Evolutionary conservation across 1,140 invertebrate species (phyloP).

Genomic region (Apis florea): DNA sequence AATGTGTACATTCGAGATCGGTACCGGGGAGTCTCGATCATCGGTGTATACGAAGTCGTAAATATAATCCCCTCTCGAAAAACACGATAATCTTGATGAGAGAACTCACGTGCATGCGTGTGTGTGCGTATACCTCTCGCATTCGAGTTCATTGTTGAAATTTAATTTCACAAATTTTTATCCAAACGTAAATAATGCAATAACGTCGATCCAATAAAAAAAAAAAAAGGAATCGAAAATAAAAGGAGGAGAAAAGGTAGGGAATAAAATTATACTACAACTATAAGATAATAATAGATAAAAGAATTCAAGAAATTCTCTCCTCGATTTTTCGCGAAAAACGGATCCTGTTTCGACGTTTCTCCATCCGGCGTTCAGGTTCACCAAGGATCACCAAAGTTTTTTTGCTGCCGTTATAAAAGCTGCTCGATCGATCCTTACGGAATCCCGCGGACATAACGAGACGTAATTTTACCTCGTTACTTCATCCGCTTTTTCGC

Average conservation of each 20-base stretch:
- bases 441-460: slow-evolving; percentile 43
- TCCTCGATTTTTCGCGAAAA: slow-evolving; percentile 2
- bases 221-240: no score
- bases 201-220: no score
- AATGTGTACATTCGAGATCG: slow-evolving; percentile 44
- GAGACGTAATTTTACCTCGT: slow-evolving; percentile 41
- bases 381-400: neutral
- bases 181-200: no score
- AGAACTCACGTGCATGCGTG: neutral
- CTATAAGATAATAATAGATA: no score
- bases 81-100: slow-evolving; percentile 21
- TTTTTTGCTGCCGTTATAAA: slow-evolving; percentile 40
- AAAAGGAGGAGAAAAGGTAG: no score
- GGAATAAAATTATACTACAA: no score
- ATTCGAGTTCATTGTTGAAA: no score
- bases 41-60: slow-evolving; percentile 35
- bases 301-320: no score
- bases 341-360: neutral
- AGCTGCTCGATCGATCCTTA: slow-evolving; percentile 43
- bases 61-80: slow-evolving; percentile 15
- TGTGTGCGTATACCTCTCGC: no score
- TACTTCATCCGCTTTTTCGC: slow-evolving; percentile 47
- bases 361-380: neutral
- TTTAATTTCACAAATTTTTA: no score
- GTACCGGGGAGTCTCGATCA: slow-evolving; percentile 29